A percentile compares a stretch with the other conserved stretches of the same genome.
Conservation (phyloP, 2,113 vertebrate species). For the Zonotrichia leucophrys region DNA sequence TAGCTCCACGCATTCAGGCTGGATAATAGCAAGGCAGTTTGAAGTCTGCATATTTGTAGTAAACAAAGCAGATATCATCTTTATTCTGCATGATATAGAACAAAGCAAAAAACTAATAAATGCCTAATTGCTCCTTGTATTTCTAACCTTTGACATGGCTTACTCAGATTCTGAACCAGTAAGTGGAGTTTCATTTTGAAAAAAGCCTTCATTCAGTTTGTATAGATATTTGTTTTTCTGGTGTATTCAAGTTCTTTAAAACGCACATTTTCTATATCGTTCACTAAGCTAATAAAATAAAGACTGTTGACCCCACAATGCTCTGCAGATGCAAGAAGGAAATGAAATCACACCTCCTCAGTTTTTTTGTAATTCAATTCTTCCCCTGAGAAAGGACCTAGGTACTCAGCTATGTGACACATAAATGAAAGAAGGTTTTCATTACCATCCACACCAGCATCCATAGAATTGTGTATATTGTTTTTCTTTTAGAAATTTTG, state of each 20-base stretch:
- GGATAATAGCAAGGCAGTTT: neutral
- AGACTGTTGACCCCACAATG: neutral
- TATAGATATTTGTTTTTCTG: neutral
- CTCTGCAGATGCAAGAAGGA: conserved; percentile 10
- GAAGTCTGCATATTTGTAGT: neutral
- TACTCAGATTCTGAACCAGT: neutral
- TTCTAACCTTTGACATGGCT: neutral
- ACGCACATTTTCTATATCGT: neutral
- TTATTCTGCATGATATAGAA: neutral
- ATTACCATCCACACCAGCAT: neutral
- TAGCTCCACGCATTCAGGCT: neutral
- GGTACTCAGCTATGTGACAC: neutral
- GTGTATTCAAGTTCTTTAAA: neutral
- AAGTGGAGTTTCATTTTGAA: neutral
- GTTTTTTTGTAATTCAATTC: conserved; percentile 18
- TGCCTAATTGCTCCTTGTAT: neutral
- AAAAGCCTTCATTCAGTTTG: neutral
- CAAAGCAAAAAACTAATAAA: neutral
- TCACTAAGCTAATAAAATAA: conserved; percentile 31
- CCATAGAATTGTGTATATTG: neutral
- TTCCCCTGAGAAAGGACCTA: neutral
- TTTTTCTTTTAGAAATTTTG: neutral
- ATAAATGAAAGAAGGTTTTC: neutral
- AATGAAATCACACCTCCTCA: conserved; percentile 35
- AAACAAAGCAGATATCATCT: neutral